Percentiles rank a stretch among this genome's conserved stretches.
phyloP scores from a whole-genome alignment of 2,888 invertebrate species.

The Eupithecia subfuscata region DNA sequence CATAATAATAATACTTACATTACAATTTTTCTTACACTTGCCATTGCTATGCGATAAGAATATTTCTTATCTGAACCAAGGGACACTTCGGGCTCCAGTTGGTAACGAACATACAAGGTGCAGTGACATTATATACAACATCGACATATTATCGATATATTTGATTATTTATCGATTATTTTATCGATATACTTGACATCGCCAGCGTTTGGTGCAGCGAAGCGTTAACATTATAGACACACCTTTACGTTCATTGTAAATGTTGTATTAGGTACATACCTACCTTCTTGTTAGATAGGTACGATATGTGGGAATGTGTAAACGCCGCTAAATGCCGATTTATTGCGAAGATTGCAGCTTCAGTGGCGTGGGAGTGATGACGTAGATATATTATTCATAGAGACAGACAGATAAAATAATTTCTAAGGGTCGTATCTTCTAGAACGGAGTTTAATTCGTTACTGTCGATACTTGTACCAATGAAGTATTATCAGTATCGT shows the following conservation, averaged over 20 bases:
- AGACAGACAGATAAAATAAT: neutral
- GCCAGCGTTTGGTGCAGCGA: neutral
- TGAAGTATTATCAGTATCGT: no score
- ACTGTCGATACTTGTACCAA: no score
- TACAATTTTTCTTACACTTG: no score
- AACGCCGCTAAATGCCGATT: constrained; percentile 48
- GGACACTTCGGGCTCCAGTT: no score
- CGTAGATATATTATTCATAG: constrained; percentile 6
- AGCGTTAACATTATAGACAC: constrained; percentile 2
- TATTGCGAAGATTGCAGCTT: constrained; percentile 43
- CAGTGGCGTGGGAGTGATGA: constrained; percentile 49
- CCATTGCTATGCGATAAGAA: no score
- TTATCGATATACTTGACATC: no score
- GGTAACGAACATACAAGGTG: neutral
- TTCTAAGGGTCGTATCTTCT: neutral
- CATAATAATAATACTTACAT: no score
- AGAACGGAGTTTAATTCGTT: no score
- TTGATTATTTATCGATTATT: no score
- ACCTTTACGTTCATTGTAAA: constrained; percentile 4
- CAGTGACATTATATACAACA: no score
- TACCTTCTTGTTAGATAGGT: neutral
- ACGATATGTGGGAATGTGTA: constrained; percentile 35
- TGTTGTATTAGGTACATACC: neutral
- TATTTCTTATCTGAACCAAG: no score
- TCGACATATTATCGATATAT: no score